Conservation (phyloP, 2,888 invertebrate genomes). For the Drosophila formosana region DNA sequence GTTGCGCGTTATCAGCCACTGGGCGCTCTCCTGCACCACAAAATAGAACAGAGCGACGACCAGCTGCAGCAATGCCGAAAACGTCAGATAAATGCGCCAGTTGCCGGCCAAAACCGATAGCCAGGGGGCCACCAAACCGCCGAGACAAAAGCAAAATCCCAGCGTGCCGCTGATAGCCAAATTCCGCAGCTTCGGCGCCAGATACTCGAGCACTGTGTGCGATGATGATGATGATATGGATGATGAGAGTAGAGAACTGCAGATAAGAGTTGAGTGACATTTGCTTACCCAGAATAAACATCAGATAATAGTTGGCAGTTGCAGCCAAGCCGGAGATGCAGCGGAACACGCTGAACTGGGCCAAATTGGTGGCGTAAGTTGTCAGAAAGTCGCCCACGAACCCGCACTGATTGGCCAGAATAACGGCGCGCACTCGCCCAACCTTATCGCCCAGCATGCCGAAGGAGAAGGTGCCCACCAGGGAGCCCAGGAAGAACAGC, state of each 20-base stretch:
- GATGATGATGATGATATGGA: background rate
- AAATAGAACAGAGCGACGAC: slow-evolving; percentile 85
- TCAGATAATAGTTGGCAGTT: slow-evolving; percentile 87
- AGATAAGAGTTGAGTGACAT: slow-evolving; percentile 19
- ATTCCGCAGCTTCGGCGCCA: slow-evolving; percentile 86
- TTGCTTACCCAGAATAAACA: slow-evolving; percentile 87
- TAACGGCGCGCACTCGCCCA: slow-evolving; percentile 86
- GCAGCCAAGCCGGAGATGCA: slow-evolving; percentile 87
- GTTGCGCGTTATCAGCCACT: slow-evolving; percentile 87
- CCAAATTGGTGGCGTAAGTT: slow-evolving; percentile 85
- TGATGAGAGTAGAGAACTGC: background rate
- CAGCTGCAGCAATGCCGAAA: slow-evolving; percentile 85
- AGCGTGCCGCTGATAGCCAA: slow-evolving; percentile 87
- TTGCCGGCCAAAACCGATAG: slow-evolving; percentile 84
- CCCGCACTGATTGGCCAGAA: slow-evolving; percentile 86
- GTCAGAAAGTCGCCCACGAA: slow-evolving; percentile 86
- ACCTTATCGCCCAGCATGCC: slow-evolving; percentile 87
- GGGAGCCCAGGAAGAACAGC: slow-evolving; percentile 87
- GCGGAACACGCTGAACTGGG: slow-evolving; percentile 85
- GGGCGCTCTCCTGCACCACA: slow-evolving; percentile 87
- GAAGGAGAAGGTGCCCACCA: slow-evolving; percentile 86
- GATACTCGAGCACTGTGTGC: slow-evolving; percentile 86
- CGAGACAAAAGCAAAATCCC: slow-evolving; percentile 87
- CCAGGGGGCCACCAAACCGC: slow-evolving; percentile 86
- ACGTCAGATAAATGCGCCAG: slow-evolving; percentile 86